phyloP scores from a whole-genome alignment of 2,797 vertebrate species.

The Vipera ursinii region DNA sequence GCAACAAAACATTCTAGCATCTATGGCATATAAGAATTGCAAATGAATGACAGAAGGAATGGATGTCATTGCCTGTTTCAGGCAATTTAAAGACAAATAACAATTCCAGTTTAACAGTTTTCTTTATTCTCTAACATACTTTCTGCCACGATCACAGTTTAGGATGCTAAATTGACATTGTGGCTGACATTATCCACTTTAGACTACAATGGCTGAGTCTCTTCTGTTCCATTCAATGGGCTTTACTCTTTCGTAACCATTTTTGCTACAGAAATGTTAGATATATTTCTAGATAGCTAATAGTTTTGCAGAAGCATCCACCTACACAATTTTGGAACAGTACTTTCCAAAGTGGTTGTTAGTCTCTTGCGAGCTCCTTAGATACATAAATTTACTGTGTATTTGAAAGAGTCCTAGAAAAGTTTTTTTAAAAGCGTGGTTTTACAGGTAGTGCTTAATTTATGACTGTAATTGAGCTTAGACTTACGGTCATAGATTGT shows the following conservation, averaged over 20 bases:
- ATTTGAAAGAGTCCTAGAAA: not conserved
- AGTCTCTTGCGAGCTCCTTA: not conserved
- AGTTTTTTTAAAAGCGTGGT: not conserved
- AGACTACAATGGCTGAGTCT: not conserved
- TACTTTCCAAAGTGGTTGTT: not conserved
- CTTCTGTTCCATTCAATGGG: not conserved
- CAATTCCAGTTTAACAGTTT: not conserved
- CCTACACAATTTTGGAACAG: not conserved
- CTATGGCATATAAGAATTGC: not conserved
- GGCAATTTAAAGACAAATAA: not conserved
- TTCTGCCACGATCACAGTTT: not conserved
- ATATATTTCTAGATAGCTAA: not conserved
- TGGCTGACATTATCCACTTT: not conserved
- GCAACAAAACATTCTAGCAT: not conserved
- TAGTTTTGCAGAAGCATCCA: not conserved
- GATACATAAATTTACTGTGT: not conserved
- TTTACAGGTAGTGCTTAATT: not conserved
- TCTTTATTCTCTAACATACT: not conserved
- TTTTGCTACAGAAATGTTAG: not conserved
- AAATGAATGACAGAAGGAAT: not conserved
- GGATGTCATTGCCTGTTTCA: not conserved
- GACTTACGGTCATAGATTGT: too few species aligned
- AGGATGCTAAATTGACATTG: not conserved
- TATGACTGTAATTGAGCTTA: too few species aligned
- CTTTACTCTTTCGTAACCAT: not conserved